Evolutionary conservation across 1,140 invertebrate genomes (phyloP), one percentile per base, ranked within the genome.

Genomic region (Drosophila prosaltans): DNA sequence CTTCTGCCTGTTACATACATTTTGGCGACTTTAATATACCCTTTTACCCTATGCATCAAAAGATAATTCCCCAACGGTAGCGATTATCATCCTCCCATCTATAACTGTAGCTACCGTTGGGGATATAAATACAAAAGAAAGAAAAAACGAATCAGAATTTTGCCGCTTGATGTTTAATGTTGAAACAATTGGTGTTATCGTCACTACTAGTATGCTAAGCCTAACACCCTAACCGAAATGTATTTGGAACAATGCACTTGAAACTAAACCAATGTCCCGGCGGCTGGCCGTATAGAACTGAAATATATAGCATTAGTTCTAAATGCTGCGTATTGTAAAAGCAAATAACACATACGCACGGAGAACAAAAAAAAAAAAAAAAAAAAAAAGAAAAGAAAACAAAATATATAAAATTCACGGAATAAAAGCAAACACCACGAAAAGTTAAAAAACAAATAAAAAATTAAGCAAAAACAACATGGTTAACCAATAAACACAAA

Each of bases 1-100:
- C n/a, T n/a, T n/a, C n/a, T n/a, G n/a, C n/a, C n/a, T n/a, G n/a
- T n/a, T n/a, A n/a, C n/a, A n/a, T n/a, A n/a, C n/a, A n/a, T n/a
- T n/a, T n/a, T n/a, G n/a, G n/a, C n/a, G n/a, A n/a, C n/a, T n/a
- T n/a, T n/a, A n/a, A n/a, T n/a, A n/a, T n/a, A n/a, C n/a, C n/a
- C n/a, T n/a, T n/a, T n/a, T n/a, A n/a, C n/a, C n/a, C n/a, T n/a
- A n/a, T n/a, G n/a, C n/a, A 58, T 39, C 30, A 64, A 75, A 45
- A 54, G 28, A 6, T 26, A 24, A 26, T 45, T 76, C 60, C 26
- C 45, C 55, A 62, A 51, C 62, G 78, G 58, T 36, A 9, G 67
- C 68, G 71, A 70, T 78, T 16, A 16, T 16, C 16, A 16, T 16
- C 16, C 16, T 16, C 16, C 16, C 39, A 11, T 3, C 21, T 26